Percentiles rank a stretch among this genome's conserved stretches.
phyloP scores from a whole-genome alignment of 2,113 vertebrate genomes.

The Macaca mulatta region DNA sequence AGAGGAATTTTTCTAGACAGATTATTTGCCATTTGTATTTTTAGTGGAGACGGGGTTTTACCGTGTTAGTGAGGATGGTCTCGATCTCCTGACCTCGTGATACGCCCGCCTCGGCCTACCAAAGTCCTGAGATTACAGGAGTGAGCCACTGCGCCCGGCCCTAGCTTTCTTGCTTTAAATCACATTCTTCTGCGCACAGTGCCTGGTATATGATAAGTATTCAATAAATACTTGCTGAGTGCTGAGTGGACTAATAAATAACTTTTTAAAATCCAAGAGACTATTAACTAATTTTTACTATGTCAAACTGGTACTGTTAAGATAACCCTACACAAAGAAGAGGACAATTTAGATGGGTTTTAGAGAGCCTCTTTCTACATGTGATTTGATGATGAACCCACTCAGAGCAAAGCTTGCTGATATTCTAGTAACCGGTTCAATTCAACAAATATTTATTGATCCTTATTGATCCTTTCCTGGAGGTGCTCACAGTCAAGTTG shows the following conservation, averaged over 20 bases:
- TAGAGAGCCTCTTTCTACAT: neutral
- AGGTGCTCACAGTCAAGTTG: neutral
- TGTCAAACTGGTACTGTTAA: neutral
- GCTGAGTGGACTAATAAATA: neutral
- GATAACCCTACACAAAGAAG: neutral
- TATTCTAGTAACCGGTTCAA: neutral
- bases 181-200: neutral
- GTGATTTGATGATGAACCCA: neutral
- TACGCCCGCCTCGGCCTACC: too few species aligned
- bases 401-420: neutral
- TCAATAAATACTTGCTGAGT: neutral
- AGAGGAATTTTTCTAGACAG: neutral
- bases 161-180: conserved; percentile 12
- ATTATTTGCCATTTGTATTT: neutral
- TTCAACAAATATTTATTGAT: neutral
- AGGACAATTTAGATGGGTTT: neutral
- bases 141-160: too few species aligned
- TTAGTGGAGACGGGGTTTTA: too few species aligned
- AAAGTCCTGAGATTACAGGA: too few species aligned
- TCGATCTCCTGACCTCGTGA: too few species aligned
- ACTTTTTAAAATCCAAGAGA: neutral
- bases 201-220: neutral
- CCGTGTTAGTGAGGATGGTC: too few species aligned
- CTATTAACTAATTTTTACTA: neutral
- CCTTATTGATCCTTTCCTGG: neutral